Percentiles rank a stretch among this genome's conserved stretches.
Conservation (phyloP, 2,888 invertebrate genomes). For the Caenorhabditis afra region DNA sequence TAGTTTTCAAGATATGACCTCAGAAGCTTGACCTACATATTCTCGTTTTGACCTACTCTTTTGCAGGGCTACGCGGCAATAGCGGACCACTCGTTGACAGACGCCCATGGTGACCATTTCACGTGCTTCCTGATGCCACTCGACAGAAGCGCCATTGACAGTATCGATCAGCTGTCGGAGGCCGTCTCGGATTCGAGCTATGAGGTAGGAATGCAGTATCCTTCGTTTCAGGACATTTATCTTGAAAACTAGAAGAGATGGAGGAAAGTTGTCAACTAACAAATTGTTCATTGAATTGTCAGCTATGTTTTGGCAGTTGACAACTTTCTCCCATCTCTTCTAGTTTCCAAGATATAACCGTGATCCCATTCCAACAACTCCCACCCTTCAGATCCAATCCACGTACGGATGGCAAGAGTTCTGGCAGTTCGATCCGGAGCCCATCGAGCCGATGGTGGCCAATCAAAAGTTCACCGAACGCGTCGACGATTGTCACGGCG, state of each 20-base stretch:
- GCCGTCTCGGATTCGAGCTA: conserved; percentile 72
- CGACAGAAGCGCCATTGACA: conserved; percentile 76
- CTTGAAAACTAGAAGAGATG: background rate
- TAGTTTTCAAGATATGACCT: too few relatives aligned
- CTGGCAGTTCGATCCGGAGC: conserved; percentile 79
- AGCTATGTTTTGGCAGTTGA: too few relatives aligned
- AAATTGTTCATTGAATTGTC: too few relatives aligned
- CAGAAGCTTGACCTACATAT: too few relatives aligned
- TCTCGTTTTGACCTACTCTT: background rate
- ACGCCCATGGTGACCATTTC: conserved; percentile 73
- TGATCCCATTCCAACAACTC: background rate
- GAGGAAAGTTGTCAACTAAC: too few relatives aligned
- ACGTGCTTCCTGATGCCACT: conserved; percentile 78
- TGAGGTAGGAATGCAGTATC: conserved; percentile 61
- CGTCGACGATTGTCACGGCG: conserved; percentile 73
- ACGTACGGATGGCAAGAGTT: conserved; percentile 80
- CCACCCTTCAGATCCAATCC: conserved; percentile 71
- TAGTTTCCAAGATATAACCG: too few relatives aligned
- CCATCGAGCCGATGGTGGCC: conserved; percentile 69
- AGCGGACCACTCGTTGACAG: conserved; percentile 79
- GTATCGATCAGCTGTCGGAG: conserved; percentile 73
- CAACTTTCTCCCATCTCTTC: too few relatives aligned
- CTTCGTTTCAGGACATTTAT: too few relatives aligned
- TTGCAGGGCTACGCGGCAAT: conserved; percentile 74
- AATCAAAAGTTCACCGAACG: conserved; percentile 62